Base-by-base conservation (phyloP, 1,140 invertebrate species). In the Zophobas atratus region DNA sequence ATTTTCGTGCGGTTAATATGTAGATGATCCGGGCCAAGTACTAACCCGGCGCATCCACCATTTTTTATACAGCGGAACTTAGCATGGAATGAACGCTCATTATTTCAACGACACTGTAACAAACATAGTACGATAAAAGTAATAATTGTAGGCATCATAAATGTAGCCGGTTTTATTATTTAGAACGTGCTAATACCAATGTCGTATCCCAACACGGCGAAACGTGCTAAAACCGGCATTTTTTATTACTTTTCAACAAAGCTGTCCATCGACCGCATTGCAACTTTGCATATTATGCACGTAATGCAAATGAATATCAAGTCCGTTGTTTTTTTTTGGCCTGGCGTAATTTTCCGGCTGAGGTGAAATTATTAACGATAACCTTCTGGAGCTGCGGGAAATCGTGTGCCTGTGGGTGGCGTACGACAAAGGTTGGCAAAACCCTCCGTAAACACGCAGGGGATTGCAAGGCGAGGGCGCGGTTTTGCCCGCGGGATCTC, bases 1-100 rank as follows among this genome's bases (percentile, higher is more conserved):
- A 34, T 70, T 70, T 70, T 70, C 6, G 8, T 39, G 63, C 36
- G 63, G 38, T 41, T 41, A 70, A 41, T 70, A 70, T 70, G 36
- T 34, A 70, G 63, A 38, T 6, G 63, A 70, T 70, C 63, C 63
- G 63, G 63, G 63, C 36, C 8, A 60, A 34, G n/a, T 8, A 8
- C 56, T 70, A 1, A 4, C 36, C 63, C 63, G 20, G 36, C 63
- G 33, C 63, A 70, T 43, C 63, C 63, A 33, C 43, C 43, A 46
- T 46, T 3, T 70, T 70, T 46, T 41, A 5, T 6, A 8, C 4
- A 41, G 57, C 1, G 63, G 35, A 20, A 39, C 32, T 70, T 70
- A 43, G 63, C 36, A 20, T 20, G 20, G 20, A 20, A 20, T 20
- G 20, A 20, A 20, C 20, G 20, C 20, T 20, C 20, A 20, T 20